Percentiles rank a stretch among this genome's conserved stretches.
Evolutionary conservation across 2,113 vertebrate species (phyloP).

Genomic region (Syngnathus scovelli): DNA sequence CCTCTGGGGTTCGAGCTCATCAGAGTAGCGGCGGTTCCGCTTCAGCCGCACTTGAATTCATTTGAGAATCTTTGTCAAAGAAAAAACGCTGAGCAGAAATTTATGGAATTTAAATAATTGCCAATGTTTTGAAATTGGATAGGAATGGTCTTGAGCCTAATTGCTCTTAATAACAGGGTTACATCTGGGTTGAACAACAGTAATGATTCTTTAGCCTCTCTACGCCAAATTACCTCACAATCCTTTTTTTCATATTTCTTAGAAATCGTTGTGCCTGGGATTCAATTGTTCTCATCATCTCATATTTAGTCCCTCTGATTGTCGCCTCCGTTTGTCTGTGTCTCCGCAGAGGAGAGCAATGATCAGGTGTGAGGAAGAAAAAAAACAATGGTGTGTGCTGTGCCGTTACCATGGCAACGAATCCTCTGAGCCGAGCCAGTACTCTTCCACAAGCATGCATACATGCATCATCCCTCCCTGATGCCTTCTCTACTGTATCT

Average conservation of each 20-base stretch:
- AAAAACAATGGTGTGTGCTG: constrained; percentile 36
- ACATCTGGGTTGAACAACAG: background rate
- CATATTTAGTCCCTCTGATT: constrained; percentile 25
- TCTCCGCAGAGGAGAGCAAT: constrained; percentile 26
- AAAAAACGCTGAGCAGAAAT: no score
- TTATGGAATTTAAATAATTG: no score
- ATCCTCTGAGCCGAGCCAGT: constrained; percentile 56
- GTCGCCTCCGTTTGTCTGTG: constrained; percentile 26
- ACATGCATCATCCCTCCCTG: constrained; percentile 12
- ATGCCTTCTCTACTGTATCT: constrained; percentile 21
- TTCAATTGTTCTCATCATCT: constrained; percentile 16
- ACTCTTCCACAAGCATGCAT: constrained; percentile 41
- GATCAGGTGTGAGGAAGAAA: constrained; percentile 2
- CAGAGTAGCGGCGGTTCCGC: no score
- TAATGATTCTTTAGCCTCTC: background rate
- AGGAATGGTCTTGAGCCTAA: background rate
- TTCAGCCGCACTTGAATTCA: no score
- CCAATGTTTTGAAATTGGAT: background rate
- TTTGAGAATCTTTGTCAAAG: no score
- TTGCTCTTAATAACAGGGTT: background rate
- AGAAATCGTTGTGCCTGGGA: background rate
- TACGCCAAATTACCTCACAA: background rate
- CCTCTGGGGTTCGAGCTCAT: no score
- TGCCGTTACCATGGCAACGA: constrained; percentile 73
- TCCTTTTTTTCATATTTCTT: background rate